Evolutionary conservation across 1,140 invertebrate species (phyloP), one percentile per base, ranked within the genome.

Genomic region (Acyrthosiphon pisum): DNA sequence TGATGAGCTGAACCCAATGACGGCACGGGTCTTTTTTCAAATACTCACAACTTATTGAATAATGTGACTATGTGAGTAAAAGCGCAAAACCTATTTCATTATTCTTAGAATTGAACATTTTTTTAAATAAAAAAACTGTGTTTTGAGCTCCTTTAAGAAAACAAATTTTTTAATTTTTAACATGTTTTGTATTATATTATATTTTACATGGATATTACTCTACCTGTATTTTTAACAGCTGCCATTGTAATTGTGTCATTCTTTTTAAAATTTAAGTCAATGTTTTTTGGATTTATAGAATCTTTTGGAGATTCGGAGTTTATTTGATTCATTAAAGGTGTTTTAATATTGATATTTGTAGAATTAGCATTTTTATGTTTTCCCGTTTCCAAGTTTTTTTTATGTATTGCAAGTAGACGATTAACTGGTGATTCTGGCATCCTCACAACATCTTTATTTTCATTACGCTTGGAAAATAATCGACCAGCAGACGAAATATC

Each of bases 401-500:
- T 93, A 44, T 83, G 76, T 26, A 83, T 23, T 22, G 35, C n/a
- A 44, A 93, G 91, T 56, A 93, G 50, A 84, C 91, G 91, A 84
- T 53, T 93, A 20, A 93, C 48, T 30, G 91, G 91, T 8, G 91
- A 93, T 44, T 93, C 81, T 46, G 91, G 91, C 76, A 93, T 93
- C 53, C 35, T 86, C 1, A 93, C 91, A 53, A 93, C 56, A 1
- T 81, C n/a, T 93, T 44, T 76, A 93, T 93, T 37, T 81, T 90
- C 56, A 48, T 95, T 95, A 89, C 94, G 94, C 94, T 94, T 95
- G 6, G 96, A 95, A 95, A 97, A 97, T 60, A 96, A 94, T 94
- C 95, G 95, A 11, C 96, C 96, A 89, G 95, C 96, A 86, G 95
- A 94, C 41, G 95, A 94, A 60, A 94, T 93, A 93, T 96, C 96